Evolutionary conservation across 1,140 invertebrate genomes (phyloP), one percentile per base, ranked within the genome.

Genomic region (Pseudachorutes palmiensis): DNA sequence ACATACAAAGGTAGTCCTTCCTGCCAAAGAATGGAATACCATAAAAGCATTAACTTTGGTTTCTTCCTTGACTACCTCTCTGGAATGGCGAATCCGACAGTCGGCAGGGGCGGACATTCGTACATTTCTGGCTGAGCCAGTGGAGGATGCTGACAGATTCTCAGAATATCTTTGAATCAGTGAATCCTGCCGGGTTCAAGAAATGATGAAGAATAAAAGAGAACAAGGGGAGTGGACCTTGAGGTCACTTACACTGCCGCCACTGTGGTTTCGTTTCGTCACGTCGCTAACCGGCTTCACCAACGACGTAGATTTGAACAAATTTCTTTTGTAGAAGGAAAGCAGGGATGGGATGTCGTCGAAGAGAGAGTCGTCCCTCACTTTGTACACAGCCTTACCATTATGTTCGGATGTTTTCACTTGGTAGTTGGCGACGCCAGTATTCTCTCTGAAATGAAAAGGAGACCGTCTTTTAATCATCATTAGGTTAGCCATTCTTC

Each of bases 261-360:
- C 24, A 29, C 12, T n/a, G 22, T 22, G 29, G 49, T 63, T 45
- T 1, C 33, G 26, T 64, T 24, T 69, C 29, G 36, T 55, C 29
- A 33, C 70, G 3, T 26, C 57, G 3, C 48, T 36, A 14, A 67
- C 66, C 22, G 71, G 68, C 36, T 65, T 65, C 26, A 67, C 57
- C 24, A 72, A 48, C 0, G 68, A 24, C 19, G 71, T 72, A 9
- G 71, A 59, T 30, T 66, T 28, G 32, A 72, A 70, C 19, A 67
- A 28, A 62, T 72, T 72, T 33, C 49, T 24, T 59, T 72, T 72
- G 31, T 72, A 72, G 31, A 72, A 72, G 0, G 68, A 65, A 9
- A 72, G 29, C 1, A 72, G 32, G 3, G 68, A 55, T 3, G 67
- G 62, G 24, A 72, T 45, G 51, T 72, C 65, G 22, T 41, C 48